These are phyloP conservation scores for Adela reaumurella DNA, from an alignment of 2,888 invertebrate genomes.

Conservation along the genomic window DNA sequence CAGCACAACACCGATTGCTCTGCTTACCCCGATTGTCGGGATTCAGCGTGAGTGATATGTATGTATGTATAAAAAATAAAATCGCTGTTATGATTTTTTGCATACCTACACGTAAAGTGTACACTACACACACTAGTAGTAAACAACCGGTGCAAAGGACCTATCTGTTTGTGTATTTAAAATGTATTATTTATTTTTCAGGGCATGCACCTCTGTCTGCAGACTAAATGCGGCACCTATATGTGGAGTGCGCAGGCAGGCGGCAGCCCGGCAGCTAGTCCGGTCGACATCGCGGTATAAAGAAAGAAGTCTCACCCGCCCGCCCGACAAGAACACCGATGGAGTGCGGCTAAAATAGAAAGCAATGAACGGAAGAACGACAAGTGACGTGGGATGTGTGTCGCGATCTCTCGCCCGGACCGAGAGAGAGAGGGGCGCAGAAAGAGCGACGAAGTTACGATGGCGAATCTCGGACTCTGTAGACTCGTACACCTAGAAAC, in stretches of 20 bases:
- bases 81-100: too few species aligned
- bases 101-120: too few species aligned
- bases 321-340: constrained; percentile 18
- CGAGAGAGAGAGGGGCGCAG: not conserved
- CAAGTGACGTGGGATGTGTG: constrained; percentile 34
- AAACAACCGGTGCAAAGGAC: too few species aligned
- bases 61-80: too few species aligned
- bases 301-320: constrained; percentile 14
- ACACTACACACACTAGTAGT: too few species aligned
- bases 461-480: too few species aligned
- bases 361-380: constrained; percentile 36
- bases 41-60: too few species aligned
- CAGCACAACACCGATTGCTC: too few species aligned
- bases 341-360: constrained; percentile 49
- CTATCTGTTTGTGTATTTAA: not conserved
- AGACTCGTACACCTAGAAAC: not conserved
- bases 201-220: not conserved
- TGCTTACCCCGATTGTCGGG: too few species aligned
- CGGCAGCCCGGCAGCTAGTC: not conserved
- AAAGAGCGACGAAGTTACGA: constrained; percentile 16
- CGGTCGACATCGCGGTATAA: not conserved
- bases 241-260: constrained; percentile 2
- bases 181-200: not conserved
- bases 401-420: constrained; percentile 20
- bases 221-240: not conserved